Evolutionary conservation across 2,888 invertebrate species (phyloP).

Genomic region (Saturnia japonica): DNA sequence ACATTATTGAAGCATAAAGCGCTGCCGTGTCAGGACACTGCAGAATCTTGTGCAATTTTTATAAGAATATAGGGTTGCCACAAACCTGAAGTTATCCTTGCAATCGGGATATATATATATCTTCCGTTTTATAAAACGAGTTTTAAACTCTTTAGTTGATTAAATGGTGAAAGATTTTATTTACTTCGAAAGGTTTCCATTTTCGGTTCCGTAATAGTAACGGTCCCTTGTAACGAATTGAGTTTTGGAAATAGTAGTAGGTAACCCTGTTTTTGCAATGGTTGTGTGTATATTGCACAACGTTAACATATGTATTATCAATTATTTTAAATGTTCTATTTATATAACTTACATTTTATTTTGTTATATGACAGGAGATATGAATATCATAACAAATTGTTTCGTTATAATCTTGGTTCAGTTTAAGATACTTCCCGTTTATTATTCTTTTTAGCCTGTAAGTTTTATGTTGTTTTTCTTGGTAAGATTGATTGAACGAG

Average conservation of each 20-base stretch:
- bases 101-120: background rate
- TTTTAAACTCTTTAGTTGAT: background rate
- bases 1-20: background rate
- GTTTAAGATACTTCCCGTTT: conserved; percentile 62
- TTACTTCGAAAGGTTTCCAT: background rate
- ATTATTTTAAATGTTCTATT: conserved; percentile 20
- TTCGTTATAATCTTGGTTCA: conserved; percentile 67
- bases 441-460: conserved; percentile 55
- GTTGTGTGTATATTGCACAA: conserved; percentile 64
- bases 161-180: background rate
- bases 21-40: background rate
- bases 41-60: conserved; percentile 69
- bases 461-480: conserved; percentile 39
- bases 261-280: conserved; percentile 50
- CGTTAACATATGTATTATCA: conserved; percentile 22
- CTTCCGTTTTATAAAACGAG: background rate
- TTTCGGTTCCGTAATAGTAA: background rate
- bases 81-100: background rate
- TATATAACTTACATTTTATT: conserved; percentile 14
- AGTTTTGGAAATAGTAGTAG: background rate
- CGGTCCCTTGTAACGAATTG: background rate
- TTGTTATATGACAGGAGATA: conserved; percentile 48
- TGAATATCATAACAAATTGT: conserved; percentile 65
- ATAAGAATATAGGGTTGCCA: conserved; percentile 13
- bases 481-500: conserved; percentile 42